Percentiles rank a stretch among this genome's conserved stretches.
These are phyloP conservation scores for Triplophysa rosa DNA, from an alignment of 2,113 vertebrate species.

Conservation along the genomic window DNA sequence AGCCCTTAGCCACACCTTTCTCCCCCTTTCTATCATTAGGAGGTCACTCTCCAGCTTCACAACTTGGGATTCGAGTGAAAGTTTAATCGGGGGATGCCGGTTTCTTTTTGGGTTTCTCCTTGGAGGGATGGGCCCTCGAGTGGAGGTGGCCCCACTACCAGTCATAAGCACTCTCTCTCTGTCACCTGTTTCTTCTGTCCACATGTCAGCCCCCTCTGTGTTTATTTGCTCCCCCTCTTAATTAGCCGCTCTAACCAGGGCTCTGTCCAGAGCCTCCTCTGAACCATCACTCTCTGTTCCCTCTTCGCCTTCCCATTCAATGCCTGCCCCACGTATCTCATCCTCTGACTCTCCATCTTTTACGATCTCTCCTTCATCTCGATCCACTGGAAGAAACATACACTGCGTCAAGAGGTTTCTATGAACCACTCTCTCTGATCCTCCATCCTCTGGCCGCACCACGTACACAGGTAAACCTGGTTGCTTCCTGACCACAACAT, in stretches of 20 bases:
- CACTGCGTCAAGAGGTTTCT: constrained; percentile 42
- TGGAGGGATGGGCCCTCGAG: background rate
- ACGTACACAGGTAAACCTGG: constrained; percentile 36
- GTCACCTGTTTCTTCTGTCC: background rate
- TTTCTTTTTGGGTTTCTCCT: background rate
- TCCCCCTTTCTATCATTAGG: too few relatives aligned
- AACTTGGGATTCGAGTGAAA: background rate
- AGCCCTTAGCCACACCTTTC: background rate
- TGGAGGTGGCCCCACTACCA: background rate
- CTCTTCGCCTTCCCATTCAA: background rate
- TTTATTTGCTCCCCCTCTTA: background rate
- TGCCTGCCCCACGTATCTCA: background rate
- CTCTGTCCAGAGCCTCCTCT: background rate
- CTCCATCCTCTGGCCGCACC: constrained; percentile 39
- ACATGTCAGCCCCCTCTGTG: background rate
- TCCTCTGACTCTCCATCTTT: background rate
- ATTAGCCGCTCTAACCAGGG: background rate
- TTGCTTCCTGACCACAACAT: constrained; percentile 39
- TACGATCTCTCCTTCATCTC: background rate
- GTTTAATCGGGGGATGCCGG: background rate
- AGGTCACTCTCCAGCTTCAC: background rate
- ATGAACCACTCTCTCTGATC: constrained; percentile 39
- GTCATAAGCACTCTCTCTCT: background rate
- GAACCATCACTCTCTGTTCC: background rate
- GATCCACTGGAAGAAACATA: constrained; percentile 25